Evolutionary conservation across 2,888 invertebrate genomes (phyloP).

Genomic region (Cephus pygmeus): DNA sequence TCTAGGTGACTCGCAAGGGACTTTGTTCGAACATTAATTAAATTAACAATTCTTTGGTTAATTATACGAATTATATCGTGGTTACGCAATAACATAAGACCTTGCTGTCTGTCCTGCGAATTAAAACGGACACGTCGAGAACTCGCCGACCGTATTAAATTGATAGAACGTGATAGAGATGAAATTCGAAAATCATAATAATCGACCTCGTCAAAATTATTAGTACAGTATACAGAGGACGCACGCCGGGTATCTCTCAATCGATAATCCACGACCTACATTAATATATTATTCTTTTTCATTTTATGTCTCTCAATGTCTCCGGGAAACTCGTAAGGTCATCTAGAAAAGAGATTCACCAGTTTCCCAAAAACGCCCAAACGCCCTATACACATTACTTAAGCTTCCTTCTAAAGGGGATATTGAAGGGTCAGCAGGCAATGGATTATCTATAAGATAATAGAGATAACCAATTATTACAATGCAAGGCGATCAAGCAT

Average conservation of each 20-base stretch:
- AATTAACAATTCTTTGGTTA: neutral
- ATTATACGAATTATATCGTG: neutral
- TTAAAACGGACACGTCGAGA: neutral
- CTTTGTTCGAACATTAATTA: neutral
- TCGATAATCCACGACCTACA: constrained; percentile 24
- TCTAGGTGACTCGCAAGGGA: neutral
- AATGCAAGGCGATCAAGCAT: neutral
- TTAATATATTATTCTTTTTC: constrained; percentile 15
- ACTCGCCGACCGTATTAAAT: neutral
- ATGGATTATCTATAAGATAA: neutral
- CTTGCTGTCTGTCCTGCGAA: neutral
- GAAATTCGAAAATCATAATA: neutral
- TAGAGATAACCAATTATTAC: neutral
- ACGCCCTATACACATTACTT: neutral
- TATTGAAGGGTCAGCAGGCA: neutral
- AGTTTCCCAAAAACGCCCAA: neutral
- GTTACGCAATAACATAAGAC: neutral
- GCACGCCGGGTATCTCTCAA: constrained; percentile 22
- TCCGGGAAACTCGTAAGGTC: constrained; percentile 4
- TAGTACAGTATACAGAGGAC: neutral
- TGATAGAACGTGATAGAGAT: neutral
- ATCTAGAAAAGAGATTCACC: neutral
- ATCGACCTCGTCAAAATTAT: neutral
- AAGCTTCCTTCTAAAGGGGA: neutral
- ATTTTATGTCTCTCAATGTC: neutral